Base-by-base conservation (phyloP, 1,140 invertebrate species). In the Pissodes strobi region DNA sequence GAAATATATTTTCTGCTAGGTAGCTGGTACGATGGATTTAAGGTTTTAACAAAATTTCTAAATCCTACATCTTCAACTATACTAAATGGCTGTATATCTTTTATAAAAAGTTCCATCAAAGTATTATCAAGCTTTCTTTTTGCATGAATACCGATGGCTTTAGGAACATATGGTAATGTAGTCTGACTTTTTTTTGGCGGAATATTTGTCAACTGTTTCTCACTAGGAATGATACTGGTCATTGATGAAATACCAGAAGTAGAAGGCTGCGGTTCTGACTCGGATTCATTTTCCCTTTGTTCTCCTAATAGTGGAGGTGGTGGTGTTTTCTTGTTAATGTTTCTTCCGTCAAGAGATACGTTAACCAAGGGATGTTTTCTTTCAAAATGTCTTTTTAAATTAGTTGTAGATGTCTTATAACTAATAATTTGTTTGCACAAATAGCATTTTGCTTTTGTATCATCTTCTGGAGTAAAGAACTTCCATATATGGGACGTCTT, bases 21-120 rank as follows among this genome's bases (percentile, higher is more conserved):
- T 21, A 76, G 55, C 3, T 64, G 30, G 39, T 74, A 76, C 18
- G 30, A 45, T 3, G 74, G 70, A 67, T 74, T 74, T 43, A 77
- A 46, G n/a, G 46, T 39, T 12, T 38, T 51, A 5, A 62, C 65
- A 53, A 72, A 76, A 19, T 34, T 25, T 52, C 48, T 65, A 59
- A 76, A 76, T 2, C 68, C 71, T 17, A 62, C 3, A 55, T 74
- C 70, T 66, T 74, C 71, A 2, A 76, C 72, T 15, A 75, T 57
- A 8, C 66, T 64, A 60, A 75, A 74, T 23, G 71, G 71, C 55
- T 76, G 72, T n/a, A n/a, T n/a, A n/a, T n/a, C n/a, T n/a, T n/a
- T n/a, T n/a, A n/a, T n/a, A n/a, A n/a, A n/a, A n/a, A n/a, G n/a
- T n/a, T n/a, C n/a, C n/a, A n/a, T n/a, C n/a, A n/a, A n/a, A n/a